Conservation (phyloP, 2,797 vertebrate species). For the Clamator glandarius region DNA sequence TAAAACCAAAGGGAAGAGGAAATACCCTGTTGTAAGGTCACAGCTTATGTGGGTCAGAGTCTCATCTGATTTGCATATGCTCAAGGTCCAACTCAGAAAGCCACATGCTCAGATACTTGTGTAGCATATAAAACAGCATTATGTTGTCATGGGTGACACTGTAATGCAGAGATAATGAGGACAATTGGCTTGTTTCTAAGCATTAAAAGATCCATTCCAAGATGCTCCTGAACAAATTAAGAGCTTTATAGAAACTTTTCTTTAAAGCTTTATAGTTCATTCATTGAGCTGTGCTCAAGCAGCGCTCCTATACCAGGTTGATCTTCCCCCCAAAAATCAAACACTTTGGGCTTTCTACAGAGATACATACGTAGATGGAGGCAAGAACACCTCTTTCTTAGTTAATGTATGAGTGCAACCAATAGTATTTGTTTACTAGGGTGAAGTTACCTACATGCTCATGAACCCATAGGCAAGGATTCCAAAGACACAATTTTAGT, state of each 20-base stretch:
- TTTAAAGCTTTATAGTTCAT: not conserved
- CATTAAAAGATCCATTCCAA: not conserved
- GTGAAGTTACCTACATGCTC: not conserved
- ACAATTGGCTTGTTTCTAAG: not conserved
- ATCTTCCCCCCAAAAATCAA: not conserved
- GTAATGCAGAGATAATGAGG: not conserved
- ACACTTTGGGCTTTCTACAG: not conserved
- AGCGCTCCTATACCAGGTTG: not conserved
- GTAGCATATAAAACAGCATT: not conserved
- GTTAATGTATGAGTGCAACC: not conserved
- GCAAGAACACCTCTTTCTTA: not conserved
- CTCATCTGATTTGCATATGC: not conserved
- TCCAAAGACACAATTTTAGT: not conserved
- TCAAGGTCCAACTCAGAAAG: not conserved
- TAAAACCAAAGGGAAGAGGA: not conserved
- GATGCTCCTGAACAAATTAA: not conserved
- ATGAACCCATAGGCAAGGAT: not conserved
- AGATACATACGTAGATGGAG: not conserved
- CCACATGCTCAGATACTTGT: not conserved
- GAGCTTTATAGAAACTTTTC: not conserved
- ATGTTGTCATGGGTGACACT: not conserved
- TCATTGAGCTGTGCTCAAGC: not conserved
- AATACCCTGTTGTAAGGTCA: not conserved
- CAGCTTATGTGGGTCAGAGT: not conserved
- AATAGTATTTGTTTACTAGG: not conserved